phyloP scores from a whole-genome alignment of 2,113 vertebrate genomes.

The Corynorhinus townsendii region DNA sequence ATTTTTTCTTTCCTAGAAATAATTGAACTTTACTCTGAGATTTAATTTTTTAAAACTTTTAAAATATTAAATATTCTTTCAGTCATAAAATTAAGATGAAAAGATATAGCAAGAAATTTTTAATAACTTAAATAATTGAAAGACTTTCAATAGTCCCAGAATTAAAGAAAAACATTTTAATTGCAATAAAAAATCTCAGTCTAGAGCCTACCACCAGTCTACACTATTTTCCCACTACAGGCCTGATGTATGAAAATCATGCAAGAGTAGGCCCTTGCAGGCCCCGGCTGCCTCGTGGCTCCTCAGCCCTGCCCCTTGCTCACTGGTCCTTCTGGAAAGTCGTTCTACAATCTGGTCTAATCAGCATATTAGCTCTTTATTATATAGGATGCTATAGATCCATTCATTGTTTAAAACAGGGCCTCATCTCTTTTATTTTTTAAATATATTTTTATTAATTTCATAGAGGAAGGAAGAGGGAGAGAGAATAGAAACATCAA shows the following conservation, averaged over 20 bases:
- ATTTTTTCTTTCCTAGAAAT: not conserved
- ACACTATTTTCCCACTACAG: not conserved
- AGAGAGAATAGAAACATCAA: too few relatives aligned
- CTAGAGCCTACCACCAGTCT: not conserved
- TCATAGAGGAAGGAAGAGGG: too few relatives aligned
- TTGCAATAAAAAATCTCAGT: not conserved
- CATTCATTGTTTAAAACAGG: not conserved
- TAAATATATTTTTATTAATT: too few relatives aligned
- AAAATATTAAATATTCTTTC: not conserved
- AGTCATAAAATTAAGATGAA: not conserved
- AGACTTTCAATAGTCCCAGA: not conserved
- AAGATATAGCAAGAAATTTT: not conserved
- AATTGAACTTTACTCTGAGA: not conserved
- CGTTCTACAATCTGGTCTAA: too few relatives aligned
- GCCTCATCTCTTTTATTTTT: too few relatives aligned
- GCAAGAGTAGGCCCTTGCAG: too few relatives aligned
- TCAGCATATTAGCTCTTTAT: too few relatives aligned
- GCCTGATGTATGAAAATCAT: too few relatives aligned
- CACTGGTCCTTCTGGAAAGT: too few relatives aligned
- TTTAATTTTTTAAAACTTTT: not conserved
- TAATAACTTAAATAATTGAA: not conserved
- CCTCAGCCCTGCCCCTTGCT: too few relatives aligned
- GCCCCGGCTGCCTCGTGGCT: too few relatives aligned
- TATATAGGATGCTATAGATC: not conserved
- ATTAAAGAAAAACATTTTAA: not conserved